A percentile compares a stretch with the other conserved stretches of the same genome.
Conservation (phyloP, 2,888 invertebrate genomes). For the Iphiclides podalirius region DNA sequence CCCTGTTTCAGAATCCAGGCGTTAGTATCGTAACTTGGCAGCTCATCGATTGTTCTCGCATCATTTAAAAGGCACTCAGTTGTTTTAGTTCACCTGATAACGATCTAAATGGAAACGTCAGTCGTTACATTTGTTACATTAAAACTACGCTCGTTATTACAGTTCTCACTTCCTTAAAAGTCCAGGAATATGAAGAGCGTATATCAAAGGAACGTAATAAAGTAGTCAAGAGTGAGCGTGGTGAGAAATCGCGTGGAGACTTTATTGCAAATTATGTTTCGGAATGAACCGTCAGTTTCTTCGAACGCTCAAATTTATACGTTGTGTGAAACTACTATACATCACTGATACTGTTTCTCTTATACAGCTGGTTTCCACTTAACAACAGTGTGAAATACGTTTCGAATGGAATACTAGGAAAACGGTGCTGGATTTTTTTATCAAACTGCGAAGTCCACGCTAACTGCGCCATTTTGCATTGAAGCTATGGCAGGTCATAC, state of each 20-base stretch:
- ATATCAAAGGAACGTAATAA: constrained; percentile 62
- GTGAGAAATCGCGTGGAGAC: constrained; percentile 52
- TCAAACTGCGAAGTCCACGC: not conserved
- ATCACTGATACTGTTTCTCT: constrained; percentile 8
- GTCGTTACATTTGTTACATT: not conserved
- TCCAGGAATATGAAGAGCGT: constrained; percentile 48
- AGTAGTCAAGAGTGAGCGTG: constrained; percentile 52
- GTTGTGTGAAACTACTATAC: not conserved
- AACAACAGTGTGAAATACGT: constrained; percentile 1
- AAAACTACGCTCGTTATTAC: not conserved
- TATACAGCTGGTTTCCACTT: constrained; percentile 9
- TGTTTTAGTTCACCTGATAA: not conserved
- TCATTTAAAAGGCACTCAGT: not conserved
- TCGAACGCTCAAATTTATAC: constrained; percentile 29
- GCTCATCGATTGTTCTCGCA: not conserved
- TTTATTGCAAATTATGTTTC: constrained; percentile 65
- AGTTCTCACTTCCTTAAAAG: constrained; percentile 28
- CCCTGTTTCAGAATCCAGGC: no score
- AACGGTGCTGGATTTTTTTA: constrained; percentile 5
- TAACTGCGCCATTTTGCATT: constrained; percentile 15
- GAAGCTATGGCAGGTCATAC: constrained; percentile 11
- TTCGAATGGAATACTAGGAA: constrained; percentile 1
- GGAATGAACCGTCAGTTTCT: constrained; percentile 34
- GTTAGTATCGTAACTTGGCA: not conserved
- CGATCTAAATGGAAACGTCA: not conserved